Evolutionary conservation across 2,888 invertebrate species (phyloP).

Genomic region (Hedya salicella): DNA sequence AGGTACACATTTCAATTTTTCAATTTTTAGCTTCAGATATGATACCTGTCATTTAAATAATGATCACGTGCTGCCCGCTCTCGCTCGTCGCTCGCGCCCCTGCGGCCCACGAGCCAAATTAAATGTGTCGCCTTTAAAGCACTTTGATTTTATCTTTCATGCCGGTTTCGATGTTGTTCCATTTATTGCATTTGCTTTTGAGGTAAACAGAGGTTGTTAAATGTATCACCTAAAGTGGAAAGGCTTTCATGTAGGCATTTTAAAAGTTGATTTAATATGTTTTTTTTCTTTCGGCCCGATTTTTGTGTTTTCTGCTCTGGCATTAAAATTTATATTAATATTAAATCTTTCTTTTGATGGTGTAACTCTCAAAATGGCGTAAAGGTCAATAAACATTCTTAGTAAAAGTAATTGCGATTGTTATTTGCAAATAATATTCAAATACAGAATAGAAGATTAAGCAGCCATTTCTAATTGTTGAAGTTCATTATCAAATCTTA

Average conservation of each 20-base stretch:
- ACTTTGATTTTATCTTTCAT: conserved; percentile 42
- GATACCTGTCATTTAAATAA: not conserved
- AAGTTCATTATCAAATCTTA: conserved; percentile 11
- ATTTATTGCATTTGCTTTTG: conserved; percentile 41
- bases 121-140: conserved; percentile 44
- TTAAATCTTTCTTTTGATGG: too few species aligned
- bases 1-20: too few species aligned
- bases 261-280: conserved; percentile 11
- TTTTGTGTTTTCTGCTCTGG: not conserved
- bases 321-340: too few species aligned
- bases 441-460: not conserved
- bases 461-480: not conserved
- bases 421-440: too few species aligned
- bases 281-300: not conserved
- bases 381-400: too few species aligned
- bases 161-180: conserved; percentile 40
- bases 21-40: too few species aligned
- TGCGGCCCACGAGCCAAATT: conserved; percentile 37
- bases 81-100: conserved; percentile 11
- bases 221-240: conserved; percentile 29
- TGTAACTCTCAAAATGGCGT: too few species aligned
- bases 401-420: too few species aligned
- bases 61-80: not conserved
- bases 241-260: conserved; percentile 24
- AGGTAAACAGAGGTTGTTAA: conserved; percentile 34